Percentiles rank a stretch among this genome's conserved stretches.
Evolutionary conservation across 2,888 invertebrate species (phyloP).

Genomic region (Ommatoiulus sabulosus): DNA sequence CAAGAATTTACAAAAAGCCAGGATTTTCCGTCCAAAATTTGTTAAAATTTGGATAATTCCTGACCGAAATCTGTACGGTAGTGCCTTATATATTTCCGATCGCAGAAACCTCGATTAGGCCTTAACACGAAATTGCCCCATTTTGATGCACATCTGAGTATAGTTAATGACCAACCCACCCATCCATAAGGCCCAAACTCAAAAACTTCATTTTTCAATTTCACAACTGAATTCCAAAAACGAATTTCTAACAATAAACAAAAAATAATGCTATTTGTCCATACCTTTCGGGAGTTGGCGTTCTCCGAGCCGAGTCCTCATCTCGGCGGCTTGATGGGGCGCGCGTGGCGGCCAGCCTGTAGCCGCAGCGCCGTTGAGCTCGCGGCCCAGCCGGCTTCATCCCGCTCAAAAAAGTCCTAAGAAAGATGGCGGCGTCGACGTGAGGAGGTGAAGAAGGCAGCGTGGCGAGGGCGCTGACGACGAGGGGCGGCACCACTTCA

Average conservation of each 20-base stretch:
- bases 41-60: too few relatives aligned
- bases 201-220: too few relatives aligned
- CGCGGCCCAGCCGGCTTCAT: neutral
- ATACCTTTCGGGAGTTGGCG: neutral
- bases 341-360: neutral
- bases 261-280: neutral
- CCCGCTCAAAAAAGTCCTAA: neutral
- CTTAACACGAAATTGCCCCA: too few relatives aligned
- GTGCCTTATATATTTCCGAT: too few relatives aligned
- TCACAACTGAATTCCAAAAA: too few relatives aligned
- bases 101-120: too few relatives aligned
- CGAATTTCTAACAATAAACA: neutral
- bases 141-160: too few relatives aligned
- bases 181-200: neutral
- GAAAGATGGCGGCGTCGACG: conserved; percentile 29
- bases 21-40: too few relatives aligned
- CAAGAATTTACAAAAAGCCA: too few relatives aligned
- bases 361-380: neutral
- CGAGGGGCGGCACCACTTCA: conserved; percentile 32
- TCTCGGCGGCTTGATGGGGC: neutral
- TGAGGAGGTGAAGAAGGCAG: neutral
- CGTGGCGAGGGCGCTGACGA: conserved; percentile 40
- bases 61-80: too few relatives aligned
- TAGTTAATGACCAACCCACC: neutral
- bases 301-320: neutral